Conservation (phyloP, 2,888 invertebrate genomes). For the Xylophagus ater region DNA sequence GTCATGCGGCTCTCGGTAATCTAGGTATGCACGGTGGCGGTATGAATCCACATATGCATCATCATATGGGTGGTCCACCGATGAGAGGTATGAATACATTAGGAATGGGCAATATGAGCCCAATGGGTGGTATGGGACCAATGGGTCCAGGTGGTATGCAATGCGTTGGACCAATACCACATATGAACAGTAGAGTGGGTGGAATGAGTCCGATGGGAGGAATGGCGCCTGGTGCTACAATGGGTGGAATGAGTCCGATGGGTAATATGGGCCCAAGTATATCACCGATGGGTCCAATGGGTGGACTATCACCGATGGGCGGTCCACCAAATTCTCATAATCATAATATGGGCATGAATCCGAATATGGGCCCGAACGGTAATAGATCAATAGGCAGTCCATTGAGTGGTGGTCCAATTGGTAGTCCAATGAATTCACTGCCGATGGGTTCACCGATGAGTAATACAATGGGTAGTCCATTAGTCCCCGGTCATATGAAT, state of each 20-base stretch:
- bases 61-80: slow-evolving; percentile 38
- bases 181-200: slow-evolving; percentile 34
- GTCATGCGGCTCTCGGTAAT: slow-evolving; percentile 52
- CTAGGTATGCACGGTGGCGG: slow-evolving; percentile 41
- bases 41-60: slow-evolving; percentile 29
- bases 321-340: slow-evolving; percentile 46
- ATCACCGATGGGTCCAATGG: slow-evolving; percentile 58
- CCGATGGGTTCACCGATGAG: slow-evolving; percentile 62
- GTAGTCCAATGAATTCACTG: slow-evolving; percentile 57
- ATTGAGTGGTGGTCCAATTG: slow-evolving; percentile 48
- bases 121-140: slow-evolving; percentile 48
- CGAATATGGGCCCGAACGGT: slow-evolving; percentile 44
- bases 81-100: slow-evolving; percentile 48
- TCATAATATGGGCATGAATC: slow-evolving; percentile 58
- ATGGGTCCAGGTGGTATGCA: slow-evolving; percentile 35
- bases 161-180: slow-evolving; percentile 17
- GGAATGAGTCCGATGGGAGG: slow-evolving; percentile 36
- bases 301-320: slow-evolving; percentile 58
- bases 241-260: slow-evolving; percentile 44
- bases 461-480: slow-evolving; percentile 53
- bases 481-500: slow-evolving; percentile 40
- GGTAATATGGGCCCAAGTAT: slow-evolving; percentile 41
- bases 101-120: slow-evolving; percentile 41
- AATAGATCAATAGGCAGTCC: slow-evolving; percentile 56
- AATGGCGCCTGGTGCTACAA: slow-evolving; percentile 45